Conservation (phyloP, 2,797 vertebrate species). For the Euphonia xanthogaster region DNA sequence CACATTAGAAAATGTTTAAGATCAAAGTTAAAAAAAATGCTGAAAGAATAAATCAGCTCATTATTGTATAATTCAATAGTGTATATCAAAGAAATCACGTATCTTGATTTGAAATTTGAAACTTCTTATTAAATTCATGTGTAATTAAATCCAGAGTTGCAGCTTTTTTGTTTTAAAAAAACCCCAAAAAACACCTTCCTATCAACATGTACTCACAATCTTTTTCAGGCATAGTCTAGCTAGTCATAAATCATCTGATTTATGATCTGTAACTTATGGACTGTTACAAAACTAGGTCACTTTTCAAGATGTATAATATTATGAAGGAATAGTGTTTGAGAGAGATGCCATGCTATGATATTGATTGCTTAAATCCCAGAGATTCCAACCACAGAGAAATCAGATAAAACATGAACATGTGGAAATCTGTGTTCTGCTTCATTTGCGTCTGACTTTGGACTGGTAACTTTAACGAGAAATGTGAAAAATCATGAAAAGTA, state of each 20-base stretch:
- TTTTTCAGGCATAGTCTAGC: background rate
- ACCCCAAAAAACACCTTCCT: background rate
- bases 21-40: background rate
- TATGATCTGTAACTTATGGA: background rate
- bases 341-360: background rate
- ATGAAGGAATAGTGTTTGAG: background rate
- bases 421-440: background rate
- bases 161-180: background rate
- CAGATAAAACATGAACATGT: background rate
- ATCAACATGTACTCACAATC: accelerated
- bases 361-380: background rate
- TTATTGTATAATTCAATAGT: background rate
- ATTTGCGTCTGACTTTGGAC: background rate
- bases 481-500: background rate
- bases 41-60: background rate
- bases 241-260: background rate
- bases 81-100: background rate
- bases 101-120: background rate
- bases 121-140: background rate
- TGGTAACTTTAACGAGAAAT: background rate
- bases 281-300: background rate
- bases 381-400: background rate
- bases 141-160: background rate
- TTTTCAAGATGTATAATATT: background rate
- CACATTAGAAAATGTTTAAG: background rate